Evolutionary conservation across 2,113 vertebrate species (phyloP).

Genomic region (Emberiza fucata): DNA sequence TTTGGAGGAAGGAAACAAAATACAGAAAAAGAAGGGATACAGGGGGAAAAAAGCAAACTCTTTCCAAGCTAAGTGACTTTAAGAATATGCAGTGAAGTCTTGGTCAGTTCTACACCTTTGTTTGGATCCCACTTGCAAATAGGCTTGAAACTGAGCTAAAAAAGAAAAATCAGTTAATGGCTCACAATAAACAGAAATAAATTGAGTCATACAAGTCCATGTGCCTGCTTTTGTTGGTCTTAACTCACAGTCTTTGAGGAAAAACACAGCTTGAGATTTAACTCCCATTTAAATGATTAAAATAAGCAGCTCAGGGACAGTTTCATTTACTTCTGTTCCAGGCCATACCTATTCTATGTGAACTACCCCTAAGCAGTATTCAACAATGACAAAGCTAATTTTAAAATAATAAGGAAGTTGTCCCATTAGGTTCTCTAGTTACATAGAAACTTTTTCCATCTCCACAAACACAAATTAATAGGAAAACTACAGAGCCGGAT

Average conservation of each 20-base stretch:
- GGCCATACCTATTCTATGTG: not conserved
- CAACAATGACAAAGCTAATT: not conserved
- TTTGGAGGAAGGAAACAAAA: not conserved
- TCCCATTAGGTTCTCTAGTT: not conserved
- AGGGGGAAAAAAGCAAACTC: rapidly evolving
- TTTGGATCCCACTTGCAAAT: not conserved
- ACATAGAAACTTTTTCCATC: not conserved
- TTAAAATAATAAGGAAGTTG: not conserved
- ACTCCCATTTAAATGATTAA: not conserved
- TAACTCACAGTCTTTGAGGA: not conserved
- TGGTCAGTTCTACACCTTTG: not conserved
- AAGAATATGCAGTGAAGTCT: not conserved
- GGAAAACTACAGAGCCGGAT: not conserved
- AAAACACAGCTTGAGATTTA: not conserved
- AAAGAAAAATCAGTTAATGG: not conserved
- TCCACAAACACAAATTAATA: not conserved
- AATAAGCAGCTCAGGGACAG: not conserved
- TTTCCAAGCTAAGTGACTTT: not conserved
- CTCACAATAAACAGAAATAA: not conserved
- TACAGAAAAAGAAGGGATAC: not conserved
- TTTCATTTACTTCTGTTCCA: not conserved
- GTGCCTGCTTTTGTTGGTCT: not conserved
- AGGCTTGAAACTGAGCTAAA: not conserved
- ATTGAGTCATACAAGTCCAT: not conserved
- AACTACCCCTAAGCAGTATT: not conserved